phyloP scores from a whole-genome alignment of 2,113 vertebrate species.

The Chaetodon auriga region DNA sequence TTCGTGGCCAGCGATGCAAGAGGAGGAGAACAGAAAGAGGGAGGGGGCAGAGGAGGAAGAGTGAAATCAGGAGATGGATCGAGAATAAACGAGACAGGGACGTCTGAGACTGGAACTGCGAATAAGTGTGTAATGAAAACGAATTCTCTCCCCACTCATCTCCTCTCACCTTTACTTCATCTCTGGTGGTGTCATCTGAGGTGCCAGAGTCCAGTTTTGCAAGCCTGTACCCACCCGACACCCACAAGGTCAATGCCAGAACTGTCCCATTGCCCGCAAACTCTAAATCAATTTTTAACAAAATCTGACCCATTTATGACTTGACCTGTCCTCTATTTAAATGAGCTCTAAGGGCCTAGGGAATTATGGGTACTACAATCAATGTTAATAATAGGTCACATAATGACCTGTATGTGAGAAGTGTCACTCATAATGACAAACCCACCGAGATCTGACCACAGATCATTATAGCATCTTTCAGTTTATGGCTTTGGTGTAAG shows the following conservation, averaged over 20 bases:
- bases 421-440: not conserved
- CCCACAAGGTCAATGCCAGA: not conserved
- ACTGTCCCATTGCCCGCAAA: not conserved
- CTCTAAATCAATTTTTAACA: not conserved
- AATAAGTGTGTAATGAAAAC: constrained; percentile 37
- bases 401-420: not conserved
- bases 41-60: constrained; percentile 28
- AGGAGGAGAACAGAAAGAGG: constrained; percentile 2
- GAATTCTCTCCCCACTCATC: constrained; percentile 11
- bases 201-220: constrained; percentile 5
- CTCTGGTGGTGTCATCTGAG: not conserved
- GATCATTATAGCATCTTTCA: no score
- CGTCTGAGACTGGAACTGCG: constrained; percentile 31
- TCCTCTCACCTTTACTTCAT: not conserved
- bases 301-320: not conserved
- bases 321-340: not conserved
- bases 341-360: not conserved
- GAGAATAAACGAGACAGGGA: constrained; percentile 31
- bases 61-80: constrained; percentile 49
- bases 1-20: constrained; percentile 1
- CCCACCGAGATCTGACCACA: not conserved
- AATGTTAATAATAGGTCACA: not conserved
- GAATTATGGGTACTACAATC: not conserved
- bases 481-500: no score
- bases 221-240: not conserved